Base-by-base conservation (phyloP, 2,888 invertebrate species). In the Nesidiocoris tenuis region DNA sequence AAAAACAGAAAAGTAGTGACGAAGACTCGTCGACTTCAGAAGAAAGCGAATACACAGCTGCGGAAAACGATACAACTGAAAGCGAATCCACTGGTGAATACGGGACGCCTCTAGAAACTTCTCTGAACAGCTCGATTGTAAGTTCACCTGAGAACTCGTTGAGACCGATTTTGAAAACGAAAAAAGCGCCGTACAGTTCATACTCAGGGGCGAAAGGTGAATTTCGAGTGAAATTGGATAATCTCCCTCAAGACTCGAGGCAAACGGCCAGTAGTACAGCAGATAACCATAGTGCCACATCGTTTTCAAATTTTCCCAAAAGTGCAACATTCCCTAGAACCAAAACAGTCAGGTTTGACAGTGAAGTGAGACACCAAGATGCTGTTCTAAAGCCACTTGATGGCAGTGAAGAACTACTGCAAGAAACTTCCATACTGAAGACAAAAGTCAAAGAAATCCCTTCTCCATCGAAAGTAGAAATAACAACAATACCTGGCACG, bases 401-500 rank as follows among this genome's bases (percentile, higher is more conserved):
- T 55, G 64, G 19, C 18, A 56, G 39, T n/a, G 61, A 54, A 16
- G 39, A 59, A 24, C 22, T 72, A n/a, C 56, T 65, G 24, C 74
- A 66, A 56, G 56, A 21, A 56, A 22, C 67, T 18, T 76, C 74
- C n/a, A 75, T 78, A 16, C 59, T 78, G 7, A 77, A 71, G 55
- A 77, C 78, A 9, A 76, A 71, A 24, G 65, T 78, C 23, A 71
- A 55, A 23, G 78, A 78, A 67, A 75, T 78, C 18, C 75, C 78
- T 18, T 74, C 71, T 2, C 78, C 78, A 9, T 57, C 77, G 12
- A 77, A 77, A 77, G 78, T 78, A 9, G 77, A 78, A 75, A 63
- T 77, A n/a, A 77, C 76, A 1, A 78, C 75, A 1, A 72, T 78
- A 16, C 77, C 74, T 24, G 16, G 71, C 25, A 25, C 76, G 1